Conservation (phyloP, 2,113 vertebrate species). For the Solea senegalensis region DNA sequence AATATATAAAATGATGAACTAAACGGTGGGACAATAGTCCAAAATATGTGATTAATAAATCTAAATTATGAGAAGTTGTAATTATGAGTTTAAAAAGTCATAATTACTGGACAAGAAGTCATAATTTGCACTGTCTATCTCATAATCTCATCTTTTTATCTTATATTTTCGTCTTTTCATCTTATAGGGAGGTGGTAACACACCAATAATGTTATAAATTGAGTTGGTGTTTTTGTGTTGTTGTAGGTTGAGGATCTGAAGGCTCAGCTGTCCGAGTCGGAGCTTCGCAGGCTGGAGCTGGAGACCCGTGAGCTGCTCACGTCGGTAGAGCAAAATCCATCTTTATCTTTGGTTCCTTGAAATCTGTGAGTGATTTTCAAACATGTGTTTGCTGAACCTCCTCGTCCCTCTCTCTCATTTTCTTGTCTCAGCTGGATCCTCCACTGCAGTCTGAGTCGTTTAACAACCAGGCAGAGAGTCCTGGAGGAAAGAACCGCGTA, state of each 20-base stretch:
- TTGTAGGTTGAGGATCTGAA: slow-evolving; percentile 74
- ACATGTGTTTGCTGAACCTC: slow-evolving; percentile 1
- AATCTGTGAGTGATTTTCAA: neutral
- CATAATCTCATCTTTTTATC: too few species aligned
- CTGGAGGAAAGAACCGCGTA: slow-evolving; percentile 17
- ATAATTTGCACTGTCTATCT: too few species aligned
- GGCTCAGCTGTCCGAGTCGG: slow-evolving; percentile 60
- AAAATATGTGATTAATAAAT: too few species aligned
- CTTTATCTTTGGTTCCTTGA: too few species aligned
- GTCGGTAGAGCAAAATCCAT: neutral
- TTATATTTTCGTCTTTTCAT: too few species aligned
- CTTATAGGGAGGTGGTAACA: too few species aligned
- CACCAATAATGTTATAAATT: neutral
- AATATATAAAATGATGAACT: too few species aligned
- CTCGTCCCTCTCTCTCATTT: neutral
- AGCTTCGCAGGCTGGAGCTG: slow-evolving; percentile 45
- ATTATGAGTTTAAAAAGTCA: too few species aligned
- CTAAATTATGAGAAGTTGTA: too few species aligned
- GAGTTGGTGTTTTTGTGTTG: slow-evolving; percentile 8
- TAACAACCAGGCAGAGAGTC: slow-evolving; percentile 27
- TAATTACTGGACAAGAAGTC: too few species aligned
- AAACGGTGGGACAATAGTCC: too few species aligned
- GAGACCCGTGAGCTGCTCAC: slow-evolving; percentile 53
- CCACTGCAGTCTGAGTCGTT: neutral
- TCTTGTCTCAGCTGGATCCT: slow-evolving; percentile 40